phyloP scores from a whole-genome alignment of 2,888 invertebrate genomes.

The Eutolmus rufibarbis region DNA sequence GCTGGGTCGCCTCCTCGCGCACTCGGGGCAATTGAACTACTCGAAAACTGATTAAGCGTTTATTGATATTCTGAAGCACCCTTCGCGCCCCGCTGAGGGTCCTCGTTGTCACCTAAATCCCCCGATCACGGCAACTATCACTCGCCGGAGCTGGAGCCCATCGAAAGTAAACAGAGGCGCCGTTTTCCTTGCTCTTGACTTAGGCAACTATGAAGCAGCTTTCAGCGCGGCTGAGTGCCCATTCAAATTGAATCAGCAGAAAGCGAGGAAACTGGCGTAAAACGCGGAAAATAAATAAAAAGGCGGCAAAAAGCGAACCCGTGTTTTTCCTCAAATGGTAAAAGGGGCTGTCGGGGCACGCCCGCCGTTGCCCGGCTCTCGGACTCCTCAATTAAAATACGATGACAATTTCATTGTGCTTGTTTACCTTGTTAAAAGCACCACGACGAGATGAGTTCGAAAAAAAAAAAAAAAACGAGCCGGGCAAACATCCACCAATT shows the following conservation, averaged over 20 bases:
- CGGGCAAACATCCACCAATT: conserved; percentile 14
- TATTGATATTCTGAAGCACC: not conserved
- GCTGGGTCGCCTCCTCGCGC: not conserved
- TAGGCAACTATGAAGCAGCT: not conserved
- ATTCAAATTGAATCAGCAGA: conserved; percentile 4
- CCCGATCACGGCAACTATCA: not conserved
- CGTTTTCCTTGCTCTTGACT: not conserved
- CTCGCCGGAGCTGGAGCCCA: not conserved
- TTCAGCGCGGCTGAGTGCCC: not conserved
- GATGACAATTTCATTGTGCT: conserved; percentile 2
- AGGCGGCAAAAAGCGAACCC: not conserved
- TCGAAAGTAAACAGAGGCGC: not conserved
- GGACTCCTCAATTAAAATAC: not conserved
- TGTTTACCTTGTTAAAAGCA: conserved; percentile 26
- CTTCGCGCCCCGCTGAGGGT: not conserved
- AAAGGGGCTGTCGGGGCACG: not conserved
- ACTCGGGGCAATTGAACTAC: not conserved
- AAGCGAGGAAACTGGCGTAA: not conserved
- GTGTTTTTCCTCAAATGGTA: not conserved
- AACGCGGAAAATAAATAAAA: not conserved
- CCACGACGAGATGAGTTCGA: not conserved
- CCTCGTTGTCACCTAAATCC: not conserved
- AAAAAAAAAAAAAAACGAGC: not conserved
- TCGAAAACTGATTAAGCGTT: not conserved
- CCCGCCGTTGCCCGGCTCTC: not conserved